Conservation (phyloP, 2,888 invertebrate genomes). For the Apomyelois bistriatella region DNA sequence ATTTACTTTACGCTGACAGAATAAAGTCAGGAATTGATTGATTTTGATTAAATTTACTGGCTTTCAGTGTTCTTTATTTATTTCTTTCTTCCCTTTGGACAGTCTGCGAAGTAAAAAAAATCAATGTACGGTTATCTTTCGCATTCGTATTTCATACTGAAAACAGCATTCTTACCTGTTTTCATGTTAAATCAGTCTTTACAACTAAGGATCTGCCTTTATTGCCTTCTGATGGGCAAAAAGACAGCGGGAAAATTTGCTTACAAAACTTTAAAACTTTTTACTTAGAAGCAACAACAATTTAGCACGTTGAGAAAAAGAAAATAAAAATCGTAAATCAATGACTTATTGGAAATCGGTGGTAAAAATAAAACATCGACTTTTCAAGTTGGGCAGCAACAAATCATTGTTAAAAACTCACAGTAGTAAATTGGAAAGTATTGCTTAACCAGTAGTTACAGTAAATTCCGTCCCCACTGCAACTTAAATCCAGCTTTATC, state of each 20-base stretch:
- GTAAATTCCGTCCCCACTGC: conserved; percentile 35
- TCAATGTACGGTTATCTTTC: too few relatives aligned
- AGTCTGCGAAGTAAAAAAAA: too few relatives aligned
- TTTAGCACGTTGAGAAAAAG: too few relatives aligned
- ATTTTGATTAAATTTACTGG: not conserved
- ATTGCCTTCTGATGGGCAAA: too few relatives aligned
- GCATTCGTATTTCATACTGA: too few relatives aligned
- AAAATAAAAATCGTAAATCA: too few relatives aligned
- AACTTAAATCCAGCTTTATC: conserved; percentile 33
- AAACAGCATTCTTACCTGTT: too few relatives aligned
- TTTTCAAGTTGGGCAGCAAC: not conserved
- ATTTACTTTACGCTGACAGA: not conserved
- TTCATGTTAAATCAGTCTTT: too few relatives aligned
- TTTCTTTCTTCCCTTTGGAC: not conserved
- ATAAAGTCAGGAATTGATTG: not conserved
- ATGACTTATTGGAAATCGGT: not conserved
- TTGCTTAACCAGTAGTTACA: conserved; percentile 27
- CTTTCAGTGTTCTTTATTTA: not conserved
- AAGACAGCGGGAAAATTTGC: too few relatives aligned
- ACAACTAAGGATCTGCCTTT: too few relatives aligned
- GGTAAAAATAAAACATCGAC: not conserved
- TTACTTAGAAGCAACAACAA: too few relatives aligned
- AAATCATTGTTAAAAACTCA: conserved; percentile 13
- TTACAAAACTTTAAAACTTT: too few relatives aligned
- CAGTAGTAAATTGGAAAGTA: conserved; percentile 31